phyloP scores from a whole-genome alignment of 1,140 invertebrate genomes.

The Tetranychus cinnabarinus region DNA sequence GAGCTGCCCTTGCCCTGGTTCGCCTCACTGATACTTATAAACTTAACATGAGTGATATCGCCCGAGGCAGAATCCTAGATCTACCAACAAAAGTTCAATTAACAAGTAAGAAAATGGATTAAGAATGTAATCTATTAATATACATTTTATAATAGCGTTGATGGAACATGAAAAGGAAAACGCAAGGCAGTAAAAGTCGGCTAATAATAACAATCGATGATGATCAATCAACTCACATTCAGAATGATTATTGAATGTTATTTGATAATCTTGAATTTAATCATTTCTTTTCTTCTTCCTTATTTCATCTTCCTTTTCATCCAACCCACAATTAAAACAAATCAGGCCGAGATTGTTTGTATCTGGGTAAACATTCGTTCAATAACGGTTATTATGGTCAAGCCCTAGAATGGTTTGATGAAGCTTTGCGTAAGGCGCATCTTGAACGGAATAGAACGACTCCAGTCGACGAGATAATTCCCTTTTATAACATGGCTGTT shows the following conservation, averaged over 20 bases:
- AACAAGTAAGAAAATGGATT: not conserved
- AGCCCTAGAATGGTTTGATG: conserved; percentile 23
- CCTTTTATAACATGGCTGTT: conserved; percentile 19
- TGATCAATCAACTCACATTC: not conserved
- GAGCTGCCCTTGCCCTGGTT: conserved; percentile 28
- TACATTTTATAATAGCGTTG: no score
- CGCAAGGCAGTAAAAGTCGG: no score
- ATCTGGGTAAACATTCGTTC: conserved; percentile 22
- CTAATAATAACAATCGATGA: no score
- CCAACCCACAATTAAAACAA: not conserved
- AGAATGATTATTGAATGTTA: not conserved
- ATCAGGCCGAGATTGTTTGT: conserved; percentile 20
- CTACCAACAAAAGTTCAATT: conserved; percentile 15
- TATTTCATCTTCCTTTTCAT: not conserved
- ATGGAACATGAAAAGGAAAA: no score
- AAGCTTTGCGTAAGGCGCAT: conserved; percentile 17
- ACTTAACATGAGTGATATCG: conserved; percentile 25
- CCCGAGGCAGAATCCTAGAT: conserved; percentile 20
- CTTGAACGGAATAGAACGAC: conserved; percentile 18
- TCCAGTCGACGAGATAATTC: conserved; percentile 16
- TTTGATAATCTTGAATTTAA: not conserved
- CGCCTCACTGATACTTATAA: conserved; percentile 33
- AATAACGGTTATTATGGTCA: conserved; percentile 21
- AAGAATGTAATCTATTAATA: not conserved
- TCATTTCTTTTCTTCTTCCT: not conserved